Evolutionary conservation across 2,888 invertebrate genomes (phyloP).

Genomic region (Phyllotreta cruciferae): DNA sequence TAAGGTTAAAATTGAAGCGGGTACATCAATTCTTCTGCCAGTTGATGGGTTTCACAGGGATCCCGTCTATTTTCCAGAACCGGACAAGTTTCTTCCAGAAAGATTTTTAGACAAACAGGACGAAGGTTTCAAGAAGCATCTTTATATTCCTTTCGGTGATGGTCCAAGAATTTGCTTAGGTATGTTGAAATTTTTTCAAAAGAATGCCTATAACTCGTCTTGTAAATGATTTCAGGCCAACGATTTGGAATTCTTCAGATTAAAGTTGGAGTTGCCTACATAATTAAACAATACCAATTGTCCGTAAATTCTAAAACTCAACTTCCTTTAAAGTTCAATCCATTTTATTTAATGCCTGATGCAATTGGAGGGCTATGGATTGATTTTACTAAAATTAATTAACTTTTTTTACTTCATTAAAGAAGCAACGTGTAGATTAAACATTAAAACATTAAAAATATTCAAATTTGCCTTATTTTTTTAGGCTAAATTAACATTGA

Average conservation of each 20-base stretch:
- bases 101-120: conserved; percentile 51
- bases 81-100: conserved; percentile 57
- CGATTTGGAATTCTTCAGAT: conserved; percentile 50
- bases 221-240: conserved; percentile 41
- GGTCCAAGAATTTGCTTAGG: conserved; percentile 52
- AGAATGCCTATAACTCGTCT: background rate
- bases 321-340: conserved; percentile 45
- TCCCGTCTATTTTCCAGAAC: conserved; percentile 55
- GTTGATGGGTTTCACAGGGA: conserved; percentile 54
- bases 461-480: too few species aligned
- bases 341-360: conserved; percentile 39
- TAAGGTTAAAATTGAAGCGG: conserved; percentile 46
- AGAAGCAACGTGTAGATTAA: too few species aligned
- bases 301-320: conserved; percentile 48
- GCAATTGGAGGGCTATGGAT: conserved; percentile 47
- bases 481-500: too few species aligned
- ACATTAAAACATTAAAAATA: too few species aligned
- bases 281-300: conserved; percentile 53
- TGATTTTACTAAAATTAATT: conserved; percentile 38
- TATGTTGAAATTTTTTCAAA: conserved; percentile 28
- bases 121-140: conserved; percentile 45
- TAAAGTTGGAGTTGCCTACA: conserved; percentile 54
- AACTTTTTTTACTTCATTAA: conserved; percentile 8
- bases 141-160: conserved; percentile 50
- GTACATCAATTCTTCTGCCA: conserved; percentile 53